These are phyloP conservation scores for Mus minutoides DNA, from an alignment of 2,797 vertebrate species.

Conservation along the genomic window DNA sequence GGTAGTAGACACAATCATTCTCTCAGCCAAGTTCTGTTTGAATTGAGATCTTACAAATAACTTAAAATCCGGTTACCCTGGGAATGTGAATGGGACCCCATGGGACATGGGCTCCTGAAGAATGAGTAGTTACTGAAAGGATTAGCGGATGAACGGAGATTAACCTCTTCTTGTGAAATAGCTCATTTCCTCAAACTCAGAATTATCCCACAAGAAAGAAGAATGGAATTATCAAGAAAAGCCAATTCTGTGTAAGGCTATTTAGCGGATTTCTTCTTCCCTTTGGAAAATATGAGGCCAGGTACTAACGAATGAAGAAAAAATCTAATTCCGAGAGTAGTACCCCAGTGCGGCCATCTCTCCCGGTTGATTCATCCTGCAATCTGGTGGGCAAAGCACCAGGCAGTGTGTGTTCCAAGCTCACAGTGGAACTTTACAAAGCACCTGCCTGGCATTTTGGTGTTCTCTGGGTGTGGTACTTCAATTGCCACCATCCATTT, in stretches of 20 bases:
- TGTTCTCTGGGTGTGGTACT: not conserved
- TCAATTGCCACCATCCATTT: not conserved
- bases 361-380: not conserved
- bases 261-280: not conserved
- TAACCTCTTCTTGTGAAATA: constrained; percentile 19
- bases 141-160: constrained; percentile 17
- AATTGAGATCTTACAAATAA: not conserved
- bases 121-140: constrained; percentile 33
- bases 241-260: not conserved
- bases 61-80: constrained; percentile 2
- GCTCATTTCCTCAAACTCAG: constrained; percentile 46
- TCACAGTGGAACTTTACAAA: not conserved
- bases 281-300: constrained; percentile 47
- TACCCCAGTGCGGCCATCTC: not conserved
- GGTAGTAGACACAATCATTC: not conserved
- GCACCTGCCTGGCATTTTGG: not conserved
- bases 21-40: not conserved
- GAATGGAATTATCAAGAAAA: constrained; percentile 49
- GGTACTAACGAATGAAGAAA: not conserved
- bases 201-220: constrained; percentile 25
- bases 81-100: not conserved
- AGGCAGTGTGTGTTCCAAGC: not conserved
- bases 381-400: not conserved
- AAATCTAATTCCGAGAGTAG: not conserved
- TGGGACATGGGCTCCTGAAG: constrained; percentile 12